Conservation (phyloP, 2,113 vertebrate species). For the Mungos mungo region DNA sequence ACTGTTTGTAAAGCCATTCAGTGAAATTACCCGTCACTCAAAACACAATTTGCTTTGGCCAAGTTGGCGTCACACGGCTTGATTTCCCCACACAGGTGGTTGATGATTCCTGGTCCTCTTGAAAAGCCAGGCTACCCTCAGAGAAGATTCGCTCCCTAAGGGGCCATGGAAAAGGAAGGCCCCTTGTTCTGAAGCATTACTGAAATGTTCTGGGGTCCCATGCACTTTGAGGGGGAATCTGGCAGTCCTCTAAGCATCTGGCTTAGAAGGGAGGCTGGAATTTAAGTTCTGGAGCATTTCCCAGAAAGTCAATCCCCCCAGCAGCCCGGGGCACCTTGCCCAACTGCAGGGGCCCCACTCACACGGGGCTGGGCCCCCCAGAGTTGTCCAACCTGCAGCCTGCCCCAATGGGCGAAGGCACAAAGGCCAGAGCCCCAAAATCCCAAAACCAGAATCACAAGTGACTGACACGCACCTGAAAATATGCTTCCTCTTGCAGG, state of each 20-base stretch:
- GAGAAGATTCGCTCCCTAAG: neutral
- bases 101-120: neutral
- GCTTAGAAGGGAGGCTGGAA: neutral
- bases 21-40: neutral
- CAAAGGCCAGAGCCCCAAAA: neutral
- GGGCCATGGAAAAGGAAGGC: neutral
- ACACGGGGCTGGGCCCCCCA: too few species aligned
- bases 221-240: neutral
- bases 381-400: neutral
- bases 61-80: neutral
- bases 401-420: rapidly evolving
- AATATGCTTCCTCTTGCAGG: neutral
- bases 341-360: too few species aligned
- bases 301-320: neutral
- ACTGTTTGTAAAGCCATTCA: neutral
- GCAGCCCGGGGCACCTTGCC: neutral
- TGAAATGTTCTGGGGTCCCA: neutral
- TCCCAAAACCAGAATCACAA: neutral
- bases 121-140: neutral
- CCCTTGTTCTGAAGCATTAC: neutral
- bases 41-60: neutral
- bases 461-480: neutral
- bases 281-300: neutral
- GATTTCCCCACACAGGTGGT: neutral
- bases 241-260: neutral